Percentiles rank a stretch among this genome's conserved stretches.
Conservation (phyloP, 2,797 vertebrate species). For the Melopsittacus undulatus region DNA sequence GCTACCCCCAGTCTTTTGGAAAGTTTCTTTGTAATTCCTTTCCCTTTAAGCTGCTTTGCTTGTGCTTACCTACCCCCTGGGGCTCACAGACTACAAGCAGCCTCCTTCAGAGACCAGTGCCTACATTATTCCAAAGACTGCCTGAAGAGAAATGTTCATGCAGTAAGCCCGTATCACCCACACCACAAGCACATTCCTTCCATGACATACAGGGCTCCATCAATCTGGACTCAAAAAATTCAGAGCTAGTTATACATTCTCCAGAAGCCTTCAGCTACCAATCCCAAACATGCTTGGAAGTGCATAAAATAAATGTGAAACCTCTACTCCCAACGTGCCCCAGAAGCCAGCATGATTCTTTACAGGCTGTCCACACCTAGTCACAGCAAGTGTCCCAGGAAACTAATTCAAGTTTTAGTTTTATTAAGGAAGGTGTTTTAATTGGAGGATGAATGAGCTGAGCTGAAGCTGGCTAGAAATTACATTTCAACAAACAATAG, state of each 20-base stretch:
- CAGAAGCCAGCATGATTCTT: not conserved
- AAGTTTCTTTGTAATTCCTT: slow-evolving; percentile 52
- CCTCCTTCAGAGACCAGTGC: slow-evolving; percentile 38
- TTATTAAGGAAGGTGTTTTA: not conserved
- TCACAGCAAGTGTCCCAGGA: not conserved
- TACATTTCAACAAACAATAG: not conserved
- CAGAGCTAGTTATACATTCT: not conserved
- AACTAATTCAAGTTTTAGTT: not conserved
- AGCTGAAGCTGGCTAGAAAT: not conserved
- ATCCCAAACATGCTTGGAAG: not conserved
- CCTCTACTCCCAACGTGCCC: not conserved
- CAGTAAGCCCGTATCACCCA: slow-evolving; percentile 6
- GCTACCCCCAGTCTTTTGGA: slow-evolving; percentile 18
- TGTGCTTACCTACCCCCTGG: slow-evolving; percentile 53
- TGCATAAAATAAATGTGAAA: not conserved
- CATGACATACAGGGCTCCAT: not conserved
- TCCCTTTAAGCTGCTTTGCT: slow-evolving; percentile 46
- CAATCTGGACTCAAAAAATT: not conserved
- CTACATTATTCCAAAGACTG: slow-evolving; percentile 33
- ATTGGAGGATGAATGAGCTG: not conserved
- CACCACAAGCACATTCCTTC: slow-evolving; percentile 28
- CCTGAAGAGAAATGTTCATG: slow-evolving; percentile 13
- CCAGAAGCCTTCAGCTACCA: not conserved
- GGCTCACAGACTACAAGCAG: slow-evolving; percentile 41
- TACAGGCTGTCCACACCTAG: not conserved